Base-by-base conservation (phyloP, 2,888 invertebrate genomes). In the Leucania comma region DNA sequence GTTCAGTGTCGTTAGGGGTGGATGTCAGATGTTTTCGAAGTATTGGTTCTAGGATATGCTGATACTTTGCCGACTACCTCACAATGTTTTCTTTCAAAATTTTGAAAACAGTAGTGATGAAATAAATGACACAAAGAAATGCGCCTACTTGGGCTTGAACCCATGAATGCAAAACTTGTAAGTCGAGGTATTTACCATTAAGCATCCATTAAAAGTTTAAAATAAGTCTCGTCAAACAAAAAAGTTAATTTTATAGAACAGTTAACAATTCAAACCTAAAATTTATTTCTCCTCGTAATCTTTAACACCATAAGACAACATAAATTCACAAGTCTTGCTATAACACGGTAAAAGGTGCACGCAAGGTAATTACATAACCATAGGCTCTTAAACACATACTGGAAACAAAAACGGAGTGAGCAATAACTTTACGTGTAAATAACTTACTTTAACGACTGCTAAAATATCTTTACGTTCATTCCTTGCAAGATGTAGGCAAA, bases 381-480 rank as follows among this genome's bases (percentile, higher is more conserved):
- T 70, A 64, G 60, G 60, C 80, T 68, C 81, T 77, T 88, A 84
- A 89, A 89, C 89, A 89, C 83, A 84, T 81, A 88, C 87, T 89
- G 84, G 88, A 87, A 84, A 81, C 84, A 81, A 85, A 88, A 87
- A 85, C 73, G 68, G 35, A 82, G 80, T 78, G 75, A 69, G 81
- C 62, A 73, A 82, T 86, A 88, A 88, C 86, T 82, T 75, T 64
- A 78, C 80, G 80, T 80, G 82, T 80, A 83, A 86, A 85, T 80
- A 80, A 70, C 80, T 69, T 68, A 67, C 71, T 74, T 85, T 85
- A 80, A 85, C 75, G 80, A 80, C 72, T 72, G 70, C 71, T 81
- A 64, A 81, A 81, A 84, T 84, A 82, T 81, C 72, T 81, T 54
- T 22, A 72, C 70, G 68, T 65, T 54, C 35, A 68, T 77, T 77